Evolutionary conservation across 2,888 invertebrate species (phyloP), one percentile per base, ranked within the genome.

Genomic region (Ligdia adustata): DNA sequence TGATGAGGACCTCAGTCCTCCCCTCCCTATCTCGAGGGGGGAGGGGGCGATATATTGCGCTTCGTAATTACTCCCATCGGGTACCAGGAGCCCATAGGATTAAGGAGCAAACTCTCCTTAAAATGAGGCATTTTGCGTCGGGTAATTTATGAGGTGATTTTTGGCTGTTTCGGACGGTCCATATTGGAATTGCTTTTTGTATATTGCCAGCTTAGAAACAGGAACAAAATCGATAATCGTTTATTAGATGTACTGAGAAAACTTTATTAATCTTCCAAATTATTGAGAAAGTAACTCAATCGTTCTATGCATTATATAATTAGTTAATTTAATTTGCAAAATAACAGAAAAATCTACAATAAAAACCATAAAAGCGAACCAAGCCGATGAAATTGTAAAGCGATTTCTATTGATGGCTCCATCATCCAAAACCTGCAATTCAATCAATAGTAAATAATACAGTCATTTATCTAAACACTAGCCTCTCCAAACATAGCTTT

Each of bases 1-100:
- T 81, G 87, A 85, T 77, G 83, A 82, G 80, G 75, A 75, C 69
- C 70, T 61, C 64, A 64, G 69, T 69, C 62, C 67, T 48, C 18
- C 39, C 27, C 38, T 27, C 31, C 16, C 31, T 9, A 28, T 42
- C 43, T 44, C 40, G 43, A 43, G 51, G 33, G 61, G 61, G 60
- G 66, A 69, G 75, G 74, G 64, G 69, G 72, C 78, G 74, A 81
- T 82, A 82, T 83, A 81, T 84, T 79, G 82, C 81, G 75, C 68
- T 57, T 67, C 62, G 82, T 82, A 85, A 88, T 88, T 86, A 86
- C 80, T 70, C 66, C 80, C 80, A 71, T 65, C 69, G 78, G 76
- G 75, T 72, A 80, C 82, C 78, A 79, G 75, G 73, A 70, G 63
- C 61, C 61, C 72, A 69, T 67, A 72, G 85, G 82, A 84, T 86